phyloP scores from a whole-genome alignment of 1,140 invertebrate species.

The Forficula auricularia region DNA sequence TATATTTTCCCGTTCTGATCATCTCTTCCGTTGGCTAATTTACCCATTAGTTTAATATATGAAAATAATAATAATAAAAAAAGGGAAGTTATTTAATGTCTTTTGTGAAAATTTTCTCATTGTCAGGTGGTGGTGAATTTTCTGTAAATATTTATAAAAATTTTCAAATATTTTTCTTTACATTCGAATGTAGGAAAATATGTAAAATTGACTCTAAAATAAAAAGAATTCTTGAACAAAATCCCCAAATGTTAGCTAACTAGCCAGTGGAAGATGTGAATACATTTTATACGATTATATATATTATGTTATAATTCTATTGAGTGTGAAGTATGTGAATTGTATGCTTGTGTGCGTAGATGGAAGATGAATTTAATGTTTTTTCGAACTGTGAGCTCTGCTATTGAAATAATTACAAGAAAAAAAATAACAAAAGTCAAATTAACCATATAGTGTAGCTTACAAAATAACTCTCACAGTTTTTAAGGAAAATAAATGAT shows the following conservation, averaged over 20 bases:
- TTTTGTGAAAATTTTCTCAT: neutral
- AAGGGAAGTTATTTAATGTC: too few species aligned
- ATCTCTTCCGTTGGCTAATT: constrained; percentile 12
- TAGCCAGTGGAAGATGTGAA: constrained; percentile 11
- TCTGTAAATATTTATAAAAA: too few species aligned
- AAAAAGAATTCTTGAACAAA: neutral
- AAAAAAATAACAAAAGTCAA: too few species aligned
- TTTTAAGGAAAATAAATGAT: too few species aligned
- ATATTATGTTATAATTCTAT: constrained; percentile 8
- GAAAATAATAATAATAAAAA: too few species aligned
- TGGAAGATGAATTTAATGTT: neutral
- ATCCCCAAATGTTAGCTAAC: neutral
- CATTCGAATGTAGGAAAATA: neutral
- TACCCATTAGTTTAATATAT: too few species aligned
- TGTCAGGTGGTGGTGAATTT: neutral
- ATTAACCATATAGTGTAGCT: too few species aligned
- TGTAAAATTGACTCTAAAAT: neutral
- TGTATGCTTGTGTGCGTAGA: neutral
- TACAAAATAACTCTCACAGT: too few species aligned
- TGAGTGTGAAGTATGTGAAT: neutral
- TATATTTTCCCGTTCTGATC: constrained; percentile 7
- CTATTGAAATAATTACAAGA: too few species aligned
- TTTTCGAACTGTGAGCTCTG: neutral
- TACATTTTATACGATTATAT: constrained; percentile 8
- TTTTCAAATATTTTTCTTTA: neutral